Evolutionary conservation across 1,140 invertebrate genomes (phyloP).

Genomic region (Eumaeus atala): DNA sequence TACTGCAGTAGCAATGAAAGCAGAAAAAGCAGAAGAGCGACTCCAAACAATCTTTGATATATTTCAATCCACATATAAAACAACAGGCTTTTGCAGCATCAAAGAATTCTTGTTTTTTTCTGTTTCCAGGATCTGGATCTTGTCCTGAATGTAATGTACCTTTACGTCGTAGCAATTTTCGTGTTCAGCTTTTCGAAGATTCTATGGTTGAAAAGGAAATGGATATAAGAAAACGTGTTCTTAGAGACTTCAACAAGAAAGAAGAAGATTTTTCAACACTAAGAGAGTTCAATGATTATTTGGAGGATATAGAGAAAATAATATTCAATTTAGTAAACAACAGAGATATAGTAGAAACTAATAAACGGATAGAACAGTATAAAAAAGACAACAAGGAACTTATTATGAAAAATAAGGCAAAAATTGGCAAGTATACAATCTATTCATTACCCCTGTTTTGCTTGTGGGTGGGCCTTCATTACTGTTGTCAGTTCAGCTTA

Average conservation of each 20-base stretch:
- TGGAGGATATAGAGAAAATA: conserved; percentile 93
- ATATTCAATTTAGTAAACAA: conserved; percentile 95
- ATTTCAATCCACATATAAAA: too few relatives aligned
- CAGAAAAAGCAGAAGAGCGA: too few relatives aligned
- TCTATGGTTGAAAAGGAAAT: conserved; percentile 97
- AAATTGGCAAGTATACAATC: conserved; percentile 68
- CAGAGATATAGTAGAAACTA: conserved; percentile 92
- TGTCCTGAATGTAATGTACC: conserved; percentile 75
- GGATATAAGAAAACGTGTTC: conserved; percentile 91
- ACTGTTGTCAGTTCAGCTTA: too few relatives aligned
- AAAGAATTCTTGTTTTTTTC: conserved; percentile 13
- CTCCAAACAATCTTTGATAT: too few relatives aligned
- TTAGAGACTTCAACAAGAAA: conserved; percentile 94
- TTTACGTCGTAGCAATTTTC: conserved; percentile 91
- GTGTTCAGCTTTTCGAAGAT: conserved; percentile 97
- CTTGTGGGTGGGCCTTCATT: too few relatives aligned
- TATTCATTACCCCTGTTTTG: too few relatives aligned
- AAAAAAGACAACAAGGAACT: conserved; percentile 94
- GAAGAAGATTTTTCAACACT: conserved; percentile 90
- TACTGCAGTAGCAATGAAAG: too few relatives aligned
- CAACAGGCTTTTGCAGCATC: conserved; percentile 2
- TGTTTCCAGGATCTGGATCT: conserved; percentile 82
- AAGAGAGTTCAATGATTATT: conserved; percentile 93
- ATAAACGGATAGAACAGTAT: conserved; percentile 94
- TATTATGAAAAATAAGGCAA: conserved; percentile 90